Evolutionary conservation across 1,140 invertebrate genomes (phyloP), one percentile per base, ranked within the genome.

Genomic region (Chironomus striatipennis): DNA sequence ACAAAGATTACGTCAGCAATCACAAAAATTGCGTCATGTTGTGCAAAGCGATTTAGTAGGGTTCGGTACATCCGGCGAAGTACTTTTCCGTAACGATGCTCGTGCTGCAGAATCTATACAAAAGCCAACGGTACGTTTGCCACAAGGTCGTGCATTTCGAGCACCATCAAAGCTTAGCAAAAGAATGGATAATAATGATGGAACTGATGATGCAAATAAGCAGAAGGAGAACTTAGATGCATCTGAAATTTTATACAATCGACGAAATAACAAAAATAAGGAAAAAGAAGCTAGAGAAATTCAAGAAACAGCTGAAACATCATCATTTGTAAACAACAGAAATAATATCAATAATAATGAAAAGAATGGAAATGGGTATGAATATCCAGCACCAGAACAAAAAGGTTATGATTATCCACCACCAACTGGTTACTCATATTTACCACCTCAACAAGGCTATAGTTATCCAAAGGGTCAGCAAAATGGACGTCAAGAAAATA

Each of bases 241-340:
- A 24, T 64, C 47, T 42, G 75, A 77, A 10, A 77, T 79, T 9
- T 17, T 43, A 8, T 42, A 47, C 43, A 73, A 18, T 2, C 42
- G 73, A 7, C 10, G 42, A 47, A 20, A 20, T 20, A n/a, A 15
- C 42, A 47, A 42, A 12, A 12, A 42, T 17, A 43, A 43, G 15
- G 7, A 42, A 18, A 43, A 47, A 9, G 17, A 43, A 43, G 7
- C 43, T 9, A 86, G 83, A 76, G 91, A 93, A 79, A 87, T 86
- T 74, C 91, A 93, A 80, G 85, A 90, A 2, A 86, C 88, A 0
- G 89, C 91, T 2, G 92, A 93, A 81, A 90, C 88, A 2, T 89
- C 90, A 0, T 90, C 90, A 0, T 91, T 91, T 78, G 87, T 89
- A 0, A 87, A 87, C 34, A 88, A 83, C 15, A 76, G 74, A 42